Conservation (phyloP, 2,888 invertebrate species). For the Oxyscelio sp. region DNA sequence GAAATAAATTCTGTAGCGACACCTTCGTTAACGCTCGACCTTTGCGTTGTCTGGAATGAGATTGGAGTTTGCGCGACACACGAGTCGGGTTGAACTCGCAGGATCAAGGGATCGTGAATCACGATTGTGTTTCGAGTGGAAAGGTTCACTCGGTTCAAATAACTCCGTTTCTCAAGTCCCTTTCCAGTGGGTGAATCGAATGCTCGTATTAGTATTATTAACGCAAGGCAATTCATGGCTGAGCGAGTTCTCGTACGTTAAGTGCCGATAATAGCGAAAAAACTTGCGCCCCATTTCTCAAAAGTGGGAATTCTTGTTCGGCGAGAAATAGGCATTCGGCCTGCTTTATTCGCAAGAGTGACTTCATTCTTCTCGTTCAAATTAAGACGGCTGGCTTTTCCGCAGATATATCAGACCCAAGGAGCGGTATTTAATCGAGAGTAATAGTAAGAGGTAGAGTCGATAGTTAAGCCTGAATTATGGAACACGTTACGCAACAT, state of each 20-base stretch:
- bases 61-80: constrained; percentile 64
- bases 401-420: constrained; percentile 61
- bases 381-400: constrained; percentile 68
- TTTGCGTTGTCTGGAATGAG: constrained; percentile 11
- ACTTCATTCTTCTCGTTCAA: constrained; percentile 71
- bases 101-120: constrained; percentile 74
- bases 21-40: constrained; percentile 62
- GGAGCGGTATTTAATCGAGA: constrained; percentile 77
- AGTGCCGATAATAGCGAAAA: constrained; percentile 74
- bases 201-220: constrained; percentile 75
- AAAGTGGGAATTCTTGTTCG: constrained; percentile 73
- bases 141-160: constrained; percentile 71
- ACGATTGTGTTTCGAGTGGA: constrained; percentile 75
- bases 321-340: constrained; percentile 58
- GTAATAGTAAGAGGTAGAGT: constrained; percentile 62
- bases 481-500: constrained; percentile 74
- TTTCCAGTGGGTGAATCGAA: constrained; percentile 73
- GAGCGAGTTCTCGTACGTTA: constrained; percentile 66
- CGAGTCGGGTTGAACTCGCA: constrained; percentile 56
- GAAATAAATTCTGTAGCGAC: constrained; percentile 61
- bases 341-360: constrained; percentile 65
- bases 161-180: constrained; percentile 67
- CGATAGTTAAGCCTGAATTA: constrained; percentile 81
- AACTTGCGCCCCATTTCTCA: constrained; percentile 68
- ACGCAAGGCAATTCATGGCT: constrained; percentile 70